Evolutionary conservation across 2,113 vertebrate genomes (phyloP).

Genomic region (Eidolon helvum): DNA sequence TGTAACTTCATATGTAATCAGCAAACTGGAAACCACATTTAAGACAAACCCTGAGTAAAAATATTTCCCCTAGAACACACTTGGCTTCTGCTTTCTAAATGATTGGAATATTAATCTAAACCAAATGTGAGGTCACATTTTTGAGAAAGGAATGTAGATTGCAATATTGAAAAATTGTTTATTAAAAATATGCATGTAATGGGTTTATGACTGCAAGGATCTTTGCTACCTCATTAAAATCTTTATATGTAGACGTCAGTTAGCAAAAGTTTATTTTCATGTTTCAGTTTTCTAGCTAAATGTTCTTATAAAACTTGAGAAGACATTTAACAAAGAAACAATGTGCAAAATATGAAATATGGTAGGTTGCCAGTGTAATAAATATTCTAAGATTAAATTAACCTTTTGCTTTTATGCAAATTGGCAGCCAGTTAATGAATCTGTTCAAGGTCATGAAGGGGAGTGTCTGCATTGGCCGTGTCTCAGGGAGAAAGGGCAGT

Average conservation of each 20-base stretch:
- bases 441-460: background rate
- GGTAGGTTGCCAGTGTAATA: background rate
- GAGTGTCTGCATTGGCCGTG: background rate
- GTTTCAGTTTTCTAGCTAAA: slow-evolving; percentile 35
- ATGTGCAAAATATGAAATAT: background rate
- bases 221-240: background rate
- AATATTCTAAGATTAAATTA: background rate
- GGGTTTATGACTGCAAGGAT: background rate
- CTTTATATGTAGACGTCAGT: background rate
- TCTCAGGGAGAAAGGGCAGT: background rate
- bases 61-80: background rate
- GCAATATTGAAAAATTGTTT: background rate
- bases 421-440: background rate
- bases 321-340: background rate
- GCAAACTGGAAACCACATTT: slow-evolving; percentile 36
- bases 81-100: slow-evolving; percentile 30
- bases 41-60: slow-evolving; percentile 35
- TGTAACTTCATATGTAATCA: slow-evolving; percentile 33
- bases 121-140: slow-evolving; percentile 48
- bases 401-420: background rate
- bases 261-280: background rate
- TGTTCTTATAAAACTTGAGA: slow-evolving; percentile 36
- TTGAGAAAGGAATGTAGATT: slow-evolving; percentile 44
- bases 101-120: slow-evolving; percentile 60
- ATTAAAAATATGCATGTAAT: background rate